Evolutionary conservation across 2,888 invertebrate species (phyloP).

Genomic region (Rhagonycha lutea): DNA sequence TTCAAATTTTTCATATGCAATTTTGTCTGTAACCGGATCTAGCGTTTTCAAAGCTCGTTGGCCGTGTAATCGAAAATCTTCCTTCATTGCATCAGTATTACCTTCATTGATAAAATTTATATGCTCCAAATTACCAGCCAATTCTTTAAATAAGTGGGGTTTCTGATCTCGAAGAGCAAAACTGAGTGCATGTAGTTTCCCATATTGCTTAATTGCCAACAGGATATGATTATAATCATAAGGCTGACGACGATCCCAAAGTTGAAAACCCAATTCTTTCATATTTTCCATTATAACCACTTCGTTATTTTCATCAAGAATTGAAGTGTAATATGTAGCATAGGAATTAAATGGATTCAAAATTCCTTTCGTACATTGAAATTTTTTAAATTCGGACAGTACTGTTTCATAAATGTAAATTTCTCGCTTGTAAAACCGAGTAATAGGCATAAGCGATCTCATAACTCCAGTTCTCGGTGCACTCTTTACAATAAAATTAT

Average conservation of each 20-base stretch:
- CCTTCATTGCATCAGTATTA: neutral
- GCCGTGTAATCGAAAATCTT: neutral
- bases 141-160: constrained; percentile 30
- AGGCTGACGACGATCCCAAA: constrained; percentile 25
- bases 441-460: constrained; percentile 33
- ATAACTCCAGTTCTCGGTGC: constrained; percentile 34
- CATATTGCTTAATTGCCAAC: constrained; percentile 39
- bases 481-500: constrained; percentile 42
- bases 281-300: constrained; percentile 38
- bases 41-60: constrained; percentile 24
- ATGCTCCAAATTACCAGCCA: constrained; percentile 24
- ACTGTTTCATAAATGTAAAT: constrained; percentile 40
- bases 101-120: constrained; percentile 29
- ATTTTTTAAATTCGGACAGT: constrained; percentile 35
- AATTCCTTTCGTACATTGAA: constrained; percentile 35
- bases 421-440: constrained; percentile 38
- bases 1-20: constrained; percentile 24
- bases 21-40: constrained; percentile 17
- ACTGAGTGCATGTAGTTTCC: constrained; percentile 40
- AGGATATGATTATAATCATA: constrained; percentile 38
- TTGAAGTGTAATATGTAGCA: constrained; percentile 27
- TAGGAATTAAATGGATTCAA: constrained; percentile 28
- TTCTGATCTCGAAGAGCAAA: constrained; percentile 37
- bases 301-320: constrained; percentile 31
- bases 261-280: constrained; percentile 31